Evolutionary conservation across 2,113 vertebrate species (phyloP).

Genomic region (Maccullochella peelii): DNA sequence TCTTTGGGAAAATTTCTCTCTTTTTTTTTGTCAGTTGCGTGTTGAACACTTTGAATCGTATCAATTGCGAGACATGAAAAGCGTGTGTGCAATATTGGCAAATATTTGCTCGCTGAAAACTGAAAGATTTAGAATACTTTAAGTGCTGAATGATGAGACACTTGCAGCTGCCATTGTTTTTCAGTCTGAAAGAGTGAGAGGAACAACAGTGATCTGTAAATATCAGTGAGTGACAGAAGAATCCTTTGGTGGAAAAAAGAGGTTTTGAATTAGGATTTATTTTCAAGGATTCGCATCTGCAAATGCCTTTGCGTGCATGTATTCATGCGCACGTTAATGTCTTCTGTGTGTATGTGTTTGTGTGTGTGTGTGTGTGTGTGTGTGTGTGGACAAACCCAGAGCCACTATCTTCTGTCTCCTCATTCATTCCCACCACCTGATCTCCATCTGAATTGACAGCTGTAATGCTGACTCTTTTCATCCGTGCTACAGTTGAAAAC

Average conservation of each 20-base stretch:
- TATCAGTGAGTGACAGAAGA: constrained; percentile 52
- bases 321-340: constrained; percentile 70
- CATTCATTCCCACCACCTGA: constrained; percentile 85
- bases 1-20: constrained; percentile 77
- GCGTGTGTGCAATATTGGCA: constrained; percentile 66
- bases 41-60: constrained; percentile 60
- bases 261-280: constrained; percentile 55
- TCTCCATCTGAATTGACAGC: constrained; percentile 84
- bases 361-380: constrained; percentile 33
- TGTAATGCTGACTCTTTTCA: constrained; percentile 81
- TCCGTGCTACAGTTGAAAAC: constrained; percentile 71
- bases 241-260: constrained; percentile 40
- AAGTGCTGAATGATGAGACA: constrained; percentile 55
- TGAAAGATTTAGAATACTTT: constrained; percentile 49
- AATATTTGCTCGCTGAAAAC: constrained; percentile 36
- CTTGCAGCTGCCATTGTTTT: constrained; percentile 66
- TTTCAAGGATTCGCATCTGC: constrained; percentile 71
- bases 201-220: constrained; percentile 53
- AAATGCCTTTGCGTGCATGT: constrained; percentile 71
- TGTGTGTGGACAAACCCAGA: constrained; percentile 56
- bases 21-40: constrained; percentile 41
- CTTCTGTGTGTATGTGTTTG: constrained; percentile 31
- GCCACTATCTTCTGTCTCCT: constrained; percentile 84
- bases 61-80: constrained; percentile 65
- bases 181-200: constrained; percentile 27